Evolutionary conservation across 2,113 vertebrate genomes (phyloP).

Genomic region (Perca fluviatilis): DNA sequence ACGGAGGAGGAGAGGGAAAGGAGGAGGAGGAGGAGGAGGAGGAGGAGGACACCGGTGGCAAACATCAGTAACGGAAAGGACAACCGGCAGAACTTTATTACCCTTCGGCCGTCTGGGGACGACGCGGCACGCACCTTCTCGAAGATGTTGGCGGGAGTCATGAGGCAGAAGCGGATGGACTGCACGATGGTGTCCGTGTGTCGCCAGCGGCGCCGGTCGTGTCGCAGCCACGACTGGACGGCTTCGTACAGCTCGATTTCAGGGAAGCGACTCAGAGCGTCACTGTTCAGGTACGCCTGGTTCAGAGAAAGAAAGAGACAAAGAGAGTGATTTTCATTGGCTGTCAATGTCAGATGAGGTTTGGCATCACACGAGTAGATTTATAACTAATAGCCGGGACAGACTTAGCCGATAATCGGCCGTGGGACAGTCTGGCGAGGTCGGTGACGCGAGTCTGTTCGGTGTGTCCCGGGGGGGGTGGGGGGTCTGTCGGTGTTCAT

Average conservation of each 20-base stretch:
- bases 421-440: no score
- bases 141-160: conserved; percentile 97
- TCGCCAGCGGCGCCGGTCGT: conserved; percentile 98
- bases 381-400: neutral
- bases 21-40: neutral
- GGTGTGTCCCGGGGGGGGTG: no score
- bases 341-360: neutral
- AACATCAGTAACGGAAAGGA: neutral
- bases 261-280: conserved; percentile 95
- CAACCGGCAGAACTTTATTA: neutral
- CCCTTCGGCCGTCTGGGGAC: no score
- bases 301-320: neutral
- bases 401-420: no score
- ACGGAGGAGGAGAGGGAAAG: neutral
- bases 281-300: conserved; percentile 93
- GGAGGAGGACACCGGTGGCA: neutral
- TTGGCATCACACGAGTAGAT: neutral
- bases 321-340: neutral
- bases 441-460: no score
- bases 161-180: conserved; percentile 99
- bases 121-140: conserved; percentile 89
- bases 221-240: conserved; percentile 97
- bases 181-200: conserved; percentile 98
- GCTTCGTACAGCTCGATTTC: conserved; percentile 98
- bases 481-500: no score